These are phyloP conservation scores for Coelogynopora nodosa DNA, from an alignment of 2,888 invertebrate species.

Conservation along the genomic window DNA sequence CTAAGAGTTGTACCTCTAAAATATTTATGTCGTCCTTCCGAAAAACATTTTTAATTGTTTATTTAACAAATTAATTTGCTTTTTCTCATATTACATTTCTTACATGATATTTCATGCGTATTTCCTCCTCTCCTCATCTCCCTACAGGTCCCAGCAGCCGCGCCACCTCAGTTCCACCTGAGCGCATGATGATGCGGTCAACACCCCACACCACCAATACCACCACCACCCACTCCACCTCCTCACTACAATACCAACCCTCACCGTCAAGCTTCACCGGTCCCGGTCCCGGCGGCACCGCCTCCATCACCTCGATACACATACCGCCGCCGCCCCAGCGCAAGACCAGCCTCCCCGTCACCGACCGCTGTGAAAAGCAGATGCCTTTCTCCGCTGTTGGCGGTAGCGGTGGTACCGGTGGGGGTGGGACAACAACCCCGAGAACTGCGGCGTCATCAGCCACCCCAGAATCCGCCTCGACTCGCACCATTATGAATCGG, in stretches of 20 bases:
- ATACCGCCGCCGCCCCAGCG: slow-evolving; percentile 17
- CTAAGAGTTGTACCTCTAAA: no score
- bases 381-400: neutral
- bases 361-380: slow-evolving; percentile 34
- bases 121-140: no score
- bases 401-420: neutral
- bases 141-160: neutral
- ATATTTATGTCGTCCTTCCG: no score
- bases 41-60: no score
- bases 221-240: neutral
- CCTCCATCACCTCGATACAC: neutral
- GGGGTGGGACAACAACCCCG: neutral
- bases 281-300: no score
- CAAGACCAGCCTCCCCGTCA: slow-evolving; percentile 34
- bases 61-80: no score
- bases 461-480: slow-evolving; percentile 13
- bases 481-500: slow-evolving; percentile 16
- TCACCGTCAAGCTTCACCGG: neutral
- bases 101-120: no score
- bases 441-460: neutral
- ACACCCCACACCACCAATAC: neutral
- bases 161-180: neutral
- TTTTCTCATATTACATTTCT: no score
- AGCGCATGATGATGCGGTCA: neutral
- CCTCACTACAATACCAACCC: neutral